Percentiles rank a stretch among this genome's conserved stretches.
phyloP scores from a whole-genome alignment of 2,888 invertebrate genomes.

The Trachelus iudaicus region DNA sequence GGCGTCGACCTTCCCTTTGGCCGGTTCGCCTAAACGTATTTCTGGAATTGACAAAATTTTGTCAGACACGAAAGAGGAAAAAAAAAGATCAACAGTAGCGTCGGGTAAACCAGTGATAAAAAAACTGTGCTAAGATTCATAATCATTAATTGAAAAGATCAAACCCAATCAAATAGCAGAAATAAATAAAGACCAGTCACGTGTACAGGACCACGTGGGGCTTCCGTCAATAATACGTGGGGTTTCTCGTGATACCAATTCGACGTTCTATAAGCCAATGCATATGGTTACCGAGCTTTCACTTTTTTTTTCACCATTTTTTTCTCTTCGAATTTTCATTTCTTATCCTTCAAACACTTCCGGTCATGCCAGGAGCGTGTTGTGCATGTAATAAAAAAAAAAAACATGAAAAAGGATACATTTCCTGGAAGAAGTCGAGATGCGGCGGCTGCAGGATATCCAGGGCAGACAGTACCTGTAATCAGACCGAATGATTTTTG shows the following conservation, averaged over 20 bases:
- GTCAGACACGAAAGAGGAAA: background rate
- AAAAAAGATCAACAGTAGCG: background rate
- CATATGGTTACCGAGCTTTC: background rate
- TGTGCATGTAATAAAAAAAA: background rate
- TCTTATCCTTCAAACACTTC: background rate
- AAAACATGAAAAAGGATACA: conserved; percentile 84
- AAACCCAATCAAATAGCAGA: background rate
- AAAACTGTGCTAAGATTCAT: background rate
- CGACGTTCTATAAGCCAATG: background rate
- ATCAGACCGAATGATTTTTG: conserved; percentile 37
- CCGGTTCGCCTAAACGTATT: background rate
- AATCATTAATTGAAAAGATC: background rate
- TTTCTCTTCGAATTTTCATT: too few species aligned
- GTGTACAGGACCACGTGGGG: background rate
- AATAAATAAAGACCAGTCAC: background rate
- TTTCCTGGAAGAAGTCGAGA: conserved; percentile 99
- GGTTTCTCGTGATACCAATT: background rate
- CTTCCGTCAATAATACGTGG: background rate
- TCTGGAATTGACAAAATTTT: background rate
- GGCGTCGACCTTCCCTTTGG: background rate
- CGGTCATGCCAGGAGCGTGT: background rate
- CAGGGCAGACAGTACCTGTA: conserved; percentile 95
- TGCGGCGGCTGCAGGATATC: conserved; percentile 99
- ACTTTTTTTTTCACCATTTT: too few species aligned
- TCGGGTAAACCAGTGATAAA: background rate